Base-by-base conservation (phyloP, 2,888 invertebrate genomes). In the Mimachlamys varia region DNA sequence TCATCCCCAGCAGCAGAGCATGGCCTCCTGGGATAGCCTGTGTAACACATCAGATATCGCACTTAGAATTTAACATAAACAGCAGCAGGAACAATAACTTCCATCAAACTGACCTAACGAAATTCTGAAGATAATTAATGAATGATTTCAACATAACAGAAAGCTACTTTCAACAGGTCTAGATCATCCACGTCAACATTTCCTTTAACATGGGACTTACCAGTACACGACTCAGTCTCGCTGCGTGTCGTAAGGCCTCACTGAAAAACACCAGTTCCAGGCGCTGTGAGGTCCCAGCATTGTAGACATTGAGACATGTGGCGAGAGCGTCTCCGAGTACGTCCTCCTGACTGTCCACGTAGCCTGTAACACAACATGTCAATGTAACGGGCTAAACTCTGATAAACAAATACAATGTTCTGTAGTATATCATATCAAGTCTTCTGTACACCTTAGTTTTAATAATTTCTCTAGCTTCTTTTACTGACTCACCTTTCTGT, bases 261-360 rank as follows among this genome's bases (percentile, higher is more conserved):
- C 93, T 93, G 92, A 96, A 96, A 94, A 96, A 96, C 62, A 96
- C 96, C 10, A 96, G 92, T 53, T 96, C 95, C 37, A 96, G 94
- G 62, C 93, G 93, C 91, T 95, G 95, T 44, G 94, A 94, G 0
- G 95, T 96, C 17, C 94, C 94, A 19, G 94, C 92, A 92, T 96
- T 96, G 93, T 96, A 96, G 15, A 94, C 93, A 89, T 92, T 94
- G 19, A 96, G 93, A 92, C 96, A 96, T 3, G 95, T 95, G 50
- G 93, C 91, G 55, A 96, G 93, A 15, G 96, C 96, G 13, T 95
- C 95, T 17, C 91, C 91, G 33, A 96, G 92, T 22, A 91, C 89
- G 5, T 94, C 94, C 90, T 94, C 94, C 27, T 94, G 92, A 22
- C 93, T 94, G 90, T 96, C 96, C 15, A 93, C 92, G 90, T 96